Evolutionary conservation across 2,888 invertebrate species (phyloP).

Genomic region (Plebejus melissa): DNA sequence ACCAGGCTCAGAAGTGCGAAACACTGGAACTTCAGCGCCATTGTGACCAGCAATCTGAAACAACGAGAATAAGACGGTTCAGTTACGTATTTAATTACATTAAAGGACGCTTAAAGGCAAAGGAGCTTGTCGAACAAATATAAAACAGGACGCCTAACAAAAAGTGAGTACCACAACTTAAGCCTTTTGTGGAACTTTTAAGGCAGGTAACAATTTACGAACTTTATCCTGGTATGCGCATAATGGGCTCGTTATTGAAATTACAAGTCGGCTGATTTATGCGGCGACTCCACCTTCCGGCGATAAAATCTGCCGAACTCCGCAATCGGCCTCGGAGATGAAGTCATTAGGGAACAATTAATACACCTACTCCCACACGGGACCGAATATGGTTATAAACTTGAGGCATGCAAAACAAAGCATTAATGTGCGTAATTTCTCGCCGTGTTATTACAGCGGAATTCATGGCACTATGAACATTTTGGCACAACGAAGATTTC

Average conservation of each 20-base stretch:
- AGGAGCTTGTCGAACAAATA: background rate
- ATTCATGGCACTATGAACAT: background rate
- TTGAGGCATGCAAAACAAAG: background rate
- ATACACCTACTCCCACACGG: background rate
- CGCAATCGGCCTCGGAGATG: background rate
- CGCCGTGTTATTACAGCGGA: background rate
- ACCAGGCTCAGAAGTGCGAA: slow-evolving; percentile 49
- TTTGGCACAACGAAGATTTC: background rate
- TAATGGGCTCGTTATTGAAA: slow-evolving; percentile 17
- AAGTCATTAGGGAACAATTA: slow-evolving; percentile 17
- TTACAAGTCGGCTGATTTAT: slow-evolving; percentile 13
- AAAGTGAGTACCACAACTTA: background rate
- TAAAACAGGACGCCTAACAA: background rate
- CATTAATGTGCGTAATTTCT: background rate
- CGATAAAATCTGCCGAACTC: slow-evolving; percentile 2
- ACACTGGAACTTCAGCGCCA: slow-evolving; percentile 51
- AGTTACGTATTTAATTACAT: background rate
- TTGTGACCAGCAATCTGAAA: slow-evolving; percentile 58
- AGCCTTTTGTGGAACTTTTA: background rate
- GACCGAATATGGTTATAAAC: slow-evolving; percentile 2
- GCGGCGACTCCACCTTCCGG: background rate
- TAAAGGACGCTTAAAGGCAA: background rate
- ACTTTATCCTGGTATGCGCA: slow-evolving; percentile 19
- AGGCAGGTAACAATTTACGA: slow-evolving; percentile 16
- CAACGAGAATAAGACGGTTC: background rate